phyloP scores from a whole-genome alignment of 2,888 invertebrate species.

The Dryobota labecula region DNA sequence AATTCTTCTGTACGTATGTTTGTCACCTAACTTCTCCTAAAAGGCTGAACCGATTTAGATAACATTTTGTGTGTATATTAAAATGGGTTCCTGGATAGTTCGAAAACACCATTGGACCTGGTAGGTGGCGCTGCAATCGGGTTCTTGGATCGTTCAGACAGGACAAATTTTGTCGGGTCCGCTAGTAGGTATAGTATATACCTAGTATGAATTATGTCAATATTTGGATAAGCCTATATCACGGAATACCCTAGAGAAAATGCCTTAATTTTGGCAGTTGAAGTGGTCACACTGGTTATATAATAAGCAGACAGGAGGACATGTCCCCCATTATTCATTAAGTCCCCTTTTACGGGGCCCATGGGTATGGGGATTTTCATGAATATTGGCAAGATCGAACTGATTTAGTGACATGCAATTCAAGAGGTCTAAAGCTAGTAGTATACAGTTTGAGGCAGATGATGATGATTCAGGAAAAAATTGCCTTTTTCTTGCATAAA shows the following conservation, averaged over 20 bases:
- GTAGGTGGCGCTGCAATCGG: no score
- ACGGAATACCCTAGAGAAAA: neutral
- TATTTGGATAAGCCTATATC: neutral
- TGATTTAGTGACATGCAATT: neutral
- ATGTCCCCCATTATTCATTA: no score
- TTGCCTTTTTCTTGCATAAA: neutral
- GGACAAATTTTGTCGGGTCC: no score
- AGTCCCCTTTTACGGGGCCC: neutral
- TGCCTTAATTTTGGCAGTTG: neutral
- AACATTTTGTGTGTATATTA: no score
- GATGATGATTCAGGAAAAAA: neutral
- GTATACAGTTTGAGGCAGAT: neutral
- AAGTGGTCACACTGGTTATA: neutral
- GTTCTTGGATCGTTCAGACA: no score
- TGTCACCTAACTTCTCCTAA: no score
- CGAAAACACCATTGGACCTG: no score
- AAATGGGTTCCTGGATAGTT: no score
- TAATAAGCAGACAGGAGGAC: no score
- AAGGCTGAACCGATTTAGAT: no score
- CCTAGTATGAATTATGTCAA: fast-evolving
- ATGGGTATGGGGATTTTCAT: neutral
- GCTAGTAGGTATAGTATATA: no score
- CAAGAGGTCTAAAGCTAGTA: neutral
- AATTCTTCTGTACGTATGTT: no score
- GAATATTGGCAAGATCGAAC: neutral